Conservation (phyloP, 2,113 vertebrate genomes). For the Baryphthengus martii region DNA sequence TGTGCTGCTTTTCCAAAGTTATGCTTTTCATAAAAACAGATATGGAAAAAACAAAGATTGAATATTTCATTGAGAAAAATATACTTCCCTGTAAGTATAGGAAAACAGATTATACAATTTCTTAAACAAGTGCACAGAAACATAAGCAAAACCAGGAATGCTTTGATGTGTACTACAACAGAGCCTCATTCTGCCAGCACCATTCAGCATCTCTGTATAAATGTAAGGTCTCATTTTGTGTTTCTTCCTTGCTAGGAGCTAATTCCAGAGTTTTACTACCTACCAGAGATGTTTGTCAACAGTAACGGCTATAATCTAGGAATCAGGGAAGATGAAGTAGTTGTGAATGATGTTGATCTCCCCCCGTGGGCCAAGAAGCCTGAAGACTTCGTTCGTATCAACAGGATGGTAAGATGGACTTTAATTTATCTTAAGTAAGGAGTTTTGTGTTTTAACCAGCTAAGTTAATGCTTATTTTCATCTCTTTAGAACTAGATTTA, state of each 20-base stretch:
- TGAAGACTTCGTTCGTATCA: slow-evolving; percentile 95
- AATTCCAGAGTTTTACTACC: slow-evolving; percentile 97
- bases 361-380: slow-evolving; percentile 95
- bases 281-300: slow-evolving; percentile 99
- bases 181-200: neutral
- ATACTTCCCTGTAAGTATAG: neutral
- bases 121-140: neutral
- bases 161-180: neutral
- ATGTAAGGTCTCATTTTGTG: neutral
- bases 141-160: neutral
- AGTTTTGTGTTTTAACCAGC: neutral
- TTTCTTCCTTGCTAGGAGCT: slow-evolving; percentile 81
- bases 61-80: neutral
- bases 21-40: neutral
- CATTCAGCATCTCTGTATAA: neutral
- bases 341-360: slow-evolving; percentile 90
- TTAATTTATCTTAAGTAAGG: neutral
- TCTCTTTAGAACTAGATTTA: neutral
- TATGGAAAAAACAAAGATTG: neutral
- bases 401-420: slow-evolving; percentile 88
- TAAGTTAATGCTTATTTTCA: neutral
- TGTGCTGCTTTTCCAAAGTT: neutral
- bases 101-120: neutral
- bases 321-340: slow-evolving; percentile 84
- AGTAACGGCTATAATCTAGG: slow-evolving; percentile 91